These are phyloP conservation scores for Malurus cyaneus DNA, from an alignment of 2,113 vertebrate genomes.

Conservation along the genomic window DNA sequence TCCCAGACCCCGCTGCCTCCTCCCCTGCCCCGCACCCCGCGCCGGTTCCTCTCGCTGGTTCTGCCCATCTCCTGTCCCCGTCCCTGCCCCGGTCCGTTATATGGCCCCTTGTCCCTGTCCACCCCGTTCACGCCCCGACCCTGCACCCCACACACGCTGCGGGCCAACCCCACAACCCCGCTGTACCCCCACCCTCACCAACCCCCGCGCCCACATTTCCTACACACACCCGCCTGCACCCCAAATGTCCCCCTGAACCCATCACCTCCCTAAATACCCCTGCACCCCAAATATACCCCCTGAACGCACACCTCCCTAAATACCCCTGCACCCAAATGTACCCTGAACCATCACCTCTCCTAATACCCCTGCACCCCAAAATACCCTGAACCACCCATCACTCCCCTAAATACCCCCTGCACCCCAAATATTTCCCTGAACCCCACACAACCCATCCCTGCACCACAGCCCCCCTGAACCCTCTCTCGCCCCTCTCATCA, in stretches of 20 bases:
- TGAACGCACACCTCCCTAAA: background rate
- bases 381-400: background rate
- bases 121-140: too few relatives aligned
- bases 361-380: background rate
- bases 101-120: too few relatives aligned
- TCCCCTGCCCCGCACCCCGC: background rate
- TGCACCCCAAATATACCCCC: too few relatives aligned
- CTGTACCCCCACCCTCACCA: too few relatives aligned
- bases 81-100: background rate
- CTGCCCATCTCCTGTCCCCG: background rate
- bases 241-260: background rate
- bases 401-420: background rate
- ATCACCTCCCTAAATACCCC: background rate
- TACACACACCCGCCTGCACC: background rate
- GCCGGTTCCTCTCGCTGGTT: too few relatives aligned
- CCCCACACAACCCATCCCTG: background rate
- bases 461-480: background rate
- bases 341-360: background rate
- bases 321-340: background rate
- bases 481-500: background rate
- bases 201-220: too few relatives aligned
- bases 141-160: background rate
- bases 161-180: background rate
- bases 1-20: background rate
- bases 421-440: background rate